Percentiles rank a stretch among this genome's conserved stretches.
phyloP scores from a whole-genome alignment of 2,113 vertebrate genomes.

The Panurus biarmicus region DNA sequence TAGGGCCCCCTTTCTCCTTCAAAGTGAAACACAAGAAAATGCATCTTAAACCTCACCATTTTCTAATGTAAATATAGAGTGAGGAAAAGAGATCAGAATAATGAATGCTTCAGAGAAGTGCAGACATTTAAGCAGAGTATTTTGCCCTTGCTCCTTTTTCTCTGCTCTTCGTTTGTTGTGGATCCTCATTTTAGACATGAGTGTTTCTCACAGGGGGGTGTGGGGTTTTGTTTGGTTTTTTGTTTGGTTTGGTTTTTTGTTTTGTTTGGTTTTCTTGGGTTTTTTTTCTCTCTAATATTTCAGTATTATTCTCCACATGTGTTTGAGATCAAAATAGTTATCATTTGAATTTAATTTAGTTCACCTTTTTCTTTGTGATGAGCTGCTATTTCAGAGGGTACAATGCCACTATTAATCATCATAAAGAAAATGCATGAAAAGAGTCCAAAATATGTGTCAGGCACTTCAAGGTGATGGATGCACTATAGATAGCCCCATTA shows the following conservation, averaged over 20 bases:
- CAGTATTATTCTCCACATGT: background rate
- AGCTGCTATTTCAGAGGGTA: background rate
- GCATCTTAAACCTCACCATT: background rate
- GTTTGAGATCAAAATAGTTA: constrained; percentile 7
- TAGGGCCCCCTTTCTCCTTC: background rate
- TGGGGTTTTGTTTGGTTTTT: background rate
- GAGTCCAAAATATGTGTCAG: background rate
- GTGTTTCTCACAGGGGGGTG: background rate
- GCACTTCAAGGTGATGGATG: constrained; percentile 36
- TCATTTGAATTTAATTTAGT: background rate
- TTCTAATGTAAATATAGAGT: background rate
- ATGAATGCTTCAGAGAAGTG: background rate
- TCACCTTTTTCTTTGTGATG: background rate
- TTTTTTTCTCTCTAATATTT: background rate
- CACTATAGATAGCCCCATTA: background rate
- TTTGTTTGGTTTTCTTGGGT: background rate
- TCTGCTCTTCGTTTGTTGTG: background rate
- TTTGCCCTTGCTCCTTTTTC: background rate
- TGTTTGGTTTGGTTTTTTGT: background rate
- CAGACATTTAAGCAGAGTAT: background rate
- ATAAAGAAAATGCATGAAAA: constrained; percentile 30
- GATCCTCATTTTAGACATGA: background rate
- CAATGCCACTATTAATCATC: constrained; percentile 24
- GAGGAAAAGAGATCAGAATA: background rate
- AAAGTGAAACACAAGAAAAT: background rate